Base-by-base conservation (phyloP, 2,113 vertebrate genomes). In the Corvus moneduloides region DNA sequence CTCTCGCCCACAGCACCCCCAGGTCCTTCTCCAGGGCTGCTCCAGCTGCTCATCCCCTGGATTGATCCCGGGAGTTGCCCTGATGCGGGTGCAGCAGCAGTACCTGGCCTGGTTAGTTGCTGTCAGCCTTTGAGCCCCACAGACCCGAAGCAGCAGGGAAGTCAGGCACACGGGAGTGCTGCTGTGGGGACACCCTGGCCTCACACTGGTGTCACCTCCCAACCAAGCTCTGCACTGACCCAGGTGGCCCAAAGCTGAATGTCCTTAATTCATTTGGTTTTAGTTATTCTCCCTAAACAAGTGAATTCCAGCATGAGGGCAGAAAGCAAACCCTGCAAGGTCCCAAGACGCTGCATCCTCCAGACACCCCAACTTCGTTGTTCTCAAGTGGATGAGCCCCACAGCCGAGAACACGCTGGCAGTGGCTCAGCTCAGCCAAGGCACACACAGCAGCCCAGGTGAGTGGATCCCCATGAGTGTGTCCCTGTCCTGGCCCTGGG, bases 351-450 rank as follows among this genome's bases (percentile, higher is more conserved):
- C 18, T 41, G 41, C 46, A n/a, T 52, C 41, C 62, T 87, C 28
- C 62, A 79, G 41, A 15, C 17, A 6, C 33, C 35, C 6, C 39
- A 33, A 0, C 33, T 49, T 26, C 26, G 5, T 46, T 1, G 2
- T 66, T 44, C 10, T 32, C 11, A 9, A 9, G 35, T 0, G 0
- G 35, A 39, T 16, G 28, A 77, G 33, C 69, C 26, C 32, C 11
- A 37, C 54, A 72, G 37, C 33, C n/a, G 26, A 0, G 39, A 33
- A 33, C 41, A 28, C 22, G 30, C 66, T 49, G n/a, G 56, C 48
- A 33, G 44, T 6, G 27, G 46, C 48, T 72, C 12, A 9, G 94
- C 52, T 23, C 23, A 30, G 48, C 63, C 33, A 16, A 37, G 43
- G n/a, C 16, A 2, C 49, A 44, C 21, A 10, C 4, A 1, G 35